Evolutionary conservation across 2,888 invertebrate species (phyloP).

Genomic region (Autographa pulchrina): DNA sequence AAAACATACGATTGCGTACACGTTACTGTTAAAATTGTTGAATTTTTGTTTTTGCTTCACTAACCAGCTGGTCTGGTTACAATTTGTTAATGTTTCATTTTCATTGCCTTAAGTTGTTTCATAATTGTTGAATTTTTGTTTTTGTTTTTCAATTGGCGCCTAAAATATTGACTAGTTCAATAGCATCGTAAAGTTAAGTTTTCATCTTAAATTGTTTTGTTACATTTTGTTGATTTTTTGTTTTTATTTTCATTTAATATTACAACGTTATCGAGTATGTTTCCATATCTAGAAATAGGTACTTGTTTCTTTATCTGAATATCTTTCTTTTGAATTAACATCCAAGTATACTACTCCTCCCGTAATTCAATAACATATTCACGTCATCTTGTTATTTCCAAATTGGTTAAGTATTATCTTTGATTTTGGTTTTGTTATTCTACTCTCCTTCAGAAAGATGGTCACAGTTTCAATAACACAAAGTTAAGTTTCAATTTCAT

Average conservation of each 20-base stretch:
- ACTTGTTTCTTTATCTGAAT: background rate
- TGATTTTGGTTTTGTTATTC: background rate
- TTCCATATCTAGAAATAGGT: background rate
- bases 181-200: background rate
- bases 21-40: constrained; percentile 53
- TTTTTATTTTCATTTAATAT: background rate
- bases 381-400: background rate
- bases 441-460: background rate
- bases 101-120: constrained; percentile 35
- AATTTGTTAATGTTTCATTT: constrained; percentile 26
- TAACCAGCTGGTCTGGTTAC: constrained; percentile 57
- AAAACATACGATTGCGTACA: constrained; percentile 57
- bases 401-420: background rate
- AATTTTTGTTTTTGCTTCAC: constrained; percentile 52
- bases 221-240: background rate
- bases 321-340: background rate
- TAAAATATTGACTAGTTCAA: background rate
- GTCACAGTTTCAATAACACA: background rate
- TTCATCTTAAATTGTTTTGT: background rate
- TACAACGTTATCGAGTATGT: background rate
- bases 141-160: constrained; percentile 12
- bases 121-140: constrained; percentile 49
- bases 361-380: background rate
- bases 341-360: background rate
- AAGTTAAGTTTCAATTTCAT: background rate